Evolutionary conservation across 2,113 vertebrate genomes (phyloP), one percentile per base, ranked within the genome.

Genomic region (Rhegmatorhina hoffmannsi): DNA sequence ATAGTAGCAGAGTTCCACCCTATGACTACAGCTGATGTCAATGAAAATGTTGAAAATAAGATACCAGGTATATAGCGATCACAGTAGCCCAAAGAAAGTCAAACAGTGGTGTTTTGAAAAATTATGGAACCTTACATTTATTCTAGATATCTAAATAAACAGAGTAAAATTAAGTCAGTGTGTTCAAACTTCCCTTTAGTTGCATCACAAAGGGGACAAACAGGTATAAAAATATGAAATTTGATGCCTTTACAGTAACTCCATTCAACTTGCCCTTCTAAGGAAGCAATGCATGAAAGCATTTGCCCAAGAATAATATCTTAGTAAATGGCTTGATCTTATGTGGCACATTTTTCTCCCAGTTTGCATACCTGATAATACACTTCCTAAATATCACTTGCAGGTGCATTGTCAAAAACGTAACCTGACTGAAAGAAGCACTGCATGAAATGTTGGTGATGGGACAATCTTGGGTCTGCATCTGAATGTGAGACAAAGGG

Each of bases 261-360:
- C 49, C 40, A 95, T 95, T 91, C 59, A 96, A 46, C 80, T 17
- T 93, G 50, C 31, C 58, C 36, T 90, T 82, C 44, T 29, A 58
- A 47, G n/a, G 4, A 74, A 84, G 66, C 55, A 89, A 47, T 72
- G 36, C 69, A 72, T 66, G 52, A 94, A 94, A 87, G 52, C 82
- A 76, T 96, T 96, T 95, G 70, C 34, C 82, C 79, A 76, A 87
- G 68, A 96, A 28, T 90, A 94, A 91, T 94, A 70, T 44, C 80
- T 95, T 94, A 92, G 94, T 94, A 97, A 97, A 92, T 6, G 34
- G 11, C 55, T 46, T 91, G 91, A 97, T 96, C 95, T 93, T 91
- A 88, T 69, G 49, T 92, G 92, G 89, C 87, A 92, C n/a, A 68
- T 92, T 96, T 95, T 87, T 34, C 84, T 91, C 66, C 59, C 56